Evolutionary conservation across 1,140 invertebrate species (phyloP), one percentile per base, ranked within the genome.

Genomic region (Drosophila obscura): DNA sequence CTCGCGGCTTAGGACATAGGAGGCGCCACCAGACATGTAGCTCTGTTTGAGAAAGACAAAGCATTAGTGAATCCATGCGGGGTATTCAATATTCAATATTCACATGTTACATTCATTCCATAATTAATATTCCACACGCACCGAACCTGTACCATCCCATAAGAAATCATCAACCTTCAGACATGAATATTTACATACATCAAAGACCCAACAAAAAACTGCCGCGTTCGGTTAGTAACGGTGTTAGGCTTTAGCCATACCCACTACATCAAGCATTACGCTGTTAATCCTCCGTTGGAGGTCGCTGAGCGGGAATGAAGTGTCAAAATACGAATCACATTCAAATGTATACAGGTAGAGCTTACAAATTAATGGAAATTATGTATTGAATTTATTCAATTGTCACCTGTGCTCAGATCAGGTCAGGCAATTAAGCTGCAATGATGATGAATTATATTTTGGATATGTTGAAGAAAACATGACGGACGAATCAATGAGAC

Each of bases 21-120:
- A 96, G 64, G 96, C 96, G 1, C 97, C 97, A 9, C 97, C 97
- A 85, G 97, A 98, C 97, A 98, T 98, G 90, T 99, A 99, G 1
- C 98, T 97, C 93, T 97, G 16, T 48, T 26, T 13, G 5, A 2
- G 24, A 44, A 50, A 26, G 5, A 49, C 16, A 43, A 35, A 9
- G 13, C 22, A 31, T 26, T 19, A 28, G 28, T 4, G 43, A n/a
- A 49, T 2, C 19, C 19, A 49, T 35, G 15, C 26, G 16, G 15
- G 4, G 31, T 28, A 13, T 31, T 24, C 24, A 8, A 19, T 19
- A 19, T 19, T 19, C 19, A 16, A 19, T 19, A 19, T 19, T 19
- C 19, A 16, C 4, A 26, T 28, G 15, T 39, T 16, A 22, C 49
- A 19, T 35, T 35, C 56, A 19, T 19, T 19, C 19, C 31, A 66